phyloP scores from a whole-genome alignment of 2,888 invertebrate genomes.

The Octonoba sinensis region DNA sequence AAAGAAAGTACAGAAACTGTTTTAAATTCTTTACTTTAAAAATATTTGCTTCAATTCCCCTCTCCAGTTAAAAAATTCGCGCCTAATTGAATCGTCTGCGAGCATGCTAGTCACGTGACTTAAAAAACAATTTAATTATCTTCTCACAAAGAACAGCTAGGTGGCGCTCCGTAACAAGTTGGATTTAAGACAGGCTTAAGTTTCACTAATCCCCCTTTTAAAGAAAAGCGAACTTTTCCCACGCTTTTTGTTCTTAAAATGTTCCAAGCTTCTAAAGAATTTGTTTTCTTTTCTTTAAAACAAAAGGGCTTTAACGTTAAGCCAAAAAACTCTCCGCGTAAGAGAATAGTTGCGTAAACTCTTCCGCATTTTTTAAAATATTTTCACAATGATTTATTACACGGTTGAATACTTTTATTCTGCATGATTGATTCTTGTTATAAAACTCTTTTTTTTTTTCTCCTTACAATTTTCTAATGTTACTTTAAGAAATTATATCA shows the following conservation, averaged over 20 bases:
- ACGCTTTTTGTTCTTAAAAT: slow-evolving; percentile 11
- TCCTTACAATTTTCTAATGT: too few species aligned
- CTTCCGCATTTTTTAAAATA: too few species aligned
- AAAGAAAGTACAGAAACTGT: too few species aligned
- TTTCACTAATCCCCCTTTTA: slow-evolving; percentile 39
- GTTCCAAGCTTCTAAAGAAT: slow-evolving; percentile 4
- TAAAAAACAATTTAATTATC: slow-evolving; percentile 54
- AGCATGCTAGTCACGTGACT: slow-evolving; percentile 21
- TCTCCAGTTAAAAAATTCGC: slow-evolving; percentile 21
- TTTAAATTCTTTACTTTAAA: not conserved
- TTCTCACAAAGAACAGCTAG: slow-evolving; percentile 8
- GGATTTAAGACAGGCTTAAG: slow-evolving; percentile 18
- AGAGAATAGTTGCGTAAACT: too few species aligned
- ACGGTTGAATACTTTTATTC: too few species aligned
- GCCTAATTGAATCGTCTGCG: slow-evolving; percentile 33
- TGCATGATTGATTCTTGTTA: too few species aligned
- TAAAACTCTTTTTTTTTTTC: too few species aligned
- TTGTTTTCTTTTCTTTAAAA: not conserved
- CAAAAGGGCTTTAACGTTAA: too few species aligned
- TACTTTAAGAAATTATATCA: too few species aligned
- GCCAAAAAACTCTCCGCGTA: too few species aligned
- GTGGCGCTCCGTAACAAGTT: slow-evolving; percentile 19
- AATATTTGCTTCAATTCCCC: not conserved
- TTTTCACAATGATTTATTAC: too few species aligned
- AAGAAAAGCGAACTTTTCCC: slow-evolving; percentile 8